Evolutionary conservation across 2,113 vertebrate genomes (phyloP).

Genomic region (Enhydra lutris): DNA sequence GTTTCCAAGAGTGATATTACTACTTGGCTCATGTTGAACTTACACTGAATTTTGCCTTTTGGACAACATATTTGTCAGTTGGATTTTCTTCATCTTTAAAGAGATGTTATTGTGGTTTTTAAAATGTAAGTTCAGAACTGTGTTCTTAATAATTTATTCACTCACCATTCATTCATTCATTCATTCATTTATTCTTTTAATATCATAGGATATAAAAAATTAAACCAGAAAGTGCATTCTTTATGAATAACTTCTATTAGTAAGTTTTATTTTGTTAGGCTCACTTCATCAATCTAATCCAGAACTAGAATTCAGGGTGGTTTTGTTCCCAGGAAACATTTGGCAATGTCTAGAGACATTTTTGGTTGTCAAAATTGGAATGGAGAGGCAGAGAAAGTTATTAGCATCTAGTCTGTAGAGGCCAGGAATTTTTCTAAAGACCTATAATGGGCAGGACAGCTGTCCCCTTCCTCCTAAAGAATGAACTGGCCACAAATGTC

Average conservation of each 20-base stretch:
- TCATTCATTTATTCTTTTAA: neutral
- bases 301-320: neutral
- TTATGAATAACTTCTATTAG: neutral
- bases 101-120: neutral
- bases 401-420: neutral
- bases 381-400: neutral
- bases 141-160: neutral
- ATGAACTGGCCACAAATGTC: neutral
- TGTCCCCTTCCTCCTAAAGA: neutral
- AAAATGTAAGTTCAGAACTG: neutral
- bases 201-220: neutral
- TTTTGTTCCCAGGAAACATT: neutral
- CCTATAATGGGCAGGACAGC: neutral
- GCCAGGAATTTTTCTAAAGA: neutral
- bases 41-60: constrained; percentile 3
- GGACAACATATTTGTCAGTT: neutral
- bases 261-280: neutral
- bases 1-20: neutral
- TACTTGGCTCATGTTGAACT: neutral
- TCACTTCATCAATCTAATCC: neutral
- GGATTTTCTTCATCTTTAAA: constrained; percentile 4
- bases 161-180: neutral
- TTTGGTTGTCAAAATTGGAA: neutral
- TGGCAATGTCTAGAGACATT: neutral
- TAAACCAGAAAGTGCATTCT: neutral